Conservation (phyloP, 2,113 vertebrate genomes). For the Etia nguti region DNA sequence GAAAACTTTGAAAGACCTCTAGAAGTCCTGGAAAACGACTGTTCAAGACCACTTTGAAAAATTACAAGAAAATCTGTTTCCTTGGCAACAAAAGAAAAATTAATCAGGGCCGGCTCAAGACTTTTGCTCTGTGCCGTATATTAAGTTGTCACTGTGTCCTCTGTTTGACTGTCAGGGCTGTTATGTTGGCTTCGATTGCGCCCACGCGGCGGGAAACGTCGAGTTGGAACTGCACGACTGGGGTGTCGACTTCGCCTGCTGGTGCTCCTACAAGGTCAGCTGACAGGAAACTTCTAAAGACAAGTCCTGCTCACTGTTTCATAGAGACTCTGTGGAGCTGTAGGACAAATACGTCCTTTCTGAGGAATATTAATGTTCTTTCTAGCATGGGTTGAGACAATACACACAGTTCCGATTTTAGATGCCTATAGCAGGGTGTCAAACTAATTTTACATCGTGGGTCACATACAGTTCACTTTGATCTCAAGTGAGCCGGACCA, state of each 20-base stretch:
- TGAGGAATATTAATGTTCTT: not conserved
- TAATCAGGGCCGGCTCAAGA: not conserved
- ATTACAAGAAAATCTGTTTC: rapidly evolving
- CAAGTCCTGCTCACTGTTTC: not conserved
- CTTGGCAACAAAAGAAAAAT: not conserved
- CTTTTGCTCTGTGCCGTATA: not conserved
- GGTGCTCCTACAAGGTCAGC: constrained; percentile 95
- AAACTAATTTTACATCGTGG: not conserved
- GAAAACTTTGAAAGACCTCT: not conserved
- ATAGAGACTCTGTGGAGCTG: not conserved
- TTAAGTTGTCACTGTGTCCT: not conserved
- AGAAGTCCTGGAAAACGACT: not conserved
- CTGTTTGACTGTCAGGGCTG: constrained; percentile 79
- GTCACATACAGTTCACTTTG: not conserved
- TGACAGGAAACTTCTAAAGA: not conserved
- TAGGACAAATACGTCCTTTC: not conserved
- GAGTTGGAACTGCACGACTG: constrained; percentile 88
- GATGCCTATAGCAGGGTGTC: not conserved
- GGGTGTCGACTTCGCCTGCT: constrained; percentile 96
- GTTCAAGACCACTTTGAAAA: not conserved
- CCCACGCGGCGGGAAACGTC: constrained; percentile 87
- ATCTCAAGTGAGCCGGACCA: not conserved
- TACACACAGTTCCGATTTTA: not conserved
- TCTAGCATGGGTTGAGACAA: not conserved
- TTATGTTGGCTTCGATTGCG: constrained; percentile 90